Base-by-base conservation (phyloP, 2,797 vertebrate species). In the Triplophysa bombifrons region DNA sequence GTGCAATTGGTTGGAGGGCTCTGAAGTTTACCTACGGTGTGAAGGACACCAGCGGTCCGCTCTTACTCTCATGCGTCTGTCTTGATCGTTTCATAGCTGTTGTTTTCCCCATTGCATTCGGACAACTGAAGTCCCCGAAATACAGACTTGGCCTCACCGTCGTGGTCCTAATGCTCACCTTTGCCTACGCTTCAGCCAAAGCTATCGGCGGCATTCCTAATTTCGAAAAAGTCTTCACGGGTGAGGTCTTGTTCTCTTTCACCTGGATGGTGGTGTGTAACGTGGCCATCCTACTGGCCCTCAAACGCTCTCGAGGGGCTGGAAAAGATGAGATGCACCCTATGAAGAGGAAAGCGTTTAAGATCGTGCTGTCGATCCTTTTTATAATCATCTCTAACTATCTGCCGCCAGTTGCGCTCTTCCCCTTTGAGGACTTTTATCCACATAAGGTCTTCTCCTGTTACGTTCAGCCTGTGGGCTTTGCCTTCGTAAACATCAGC, bases 261-360 rank as follows among this genome's bases (percentile, higher is more conserved):
- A 48, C 77, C 4, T 92, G 92, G 91, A 94, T 94, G 93, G 38
- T 92, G 0, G 14, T 91, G 66, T 94, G 93, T 48, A 94, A 94
- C 11, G 19, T 46, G 0, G 82, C 88, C 84, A 94, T 94, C 80
- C 83, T 94, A 34, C 84, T 85, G 90, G 89, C 87, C n/a, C 82
- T 94, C 70, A 93, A 91, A 81, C 91, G 84, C 72, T 93, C 93
- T 0, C 84, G 84, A 0, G 75, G 89, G 0, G 80, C 84, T 0
- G 91, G 93, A 6, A 93, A 92, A 78, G 93, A 94, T 3, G 85
- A 92, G 65, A 94, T 94, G 92, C 92, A 94, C 72, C 94, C 94
- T 41, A 92, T 94, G 92, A 94, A 94, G 88, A 93, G 90, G 87
- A 93, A 87, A 22, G 94, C 94, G 20, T 94, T 94, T 75, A 94